Evolutionary conservation across 2,797 vertebrate species (phyloP), one percentile per base, ranked within the genome.

Genomic region (Danionella dracula): DNA sequence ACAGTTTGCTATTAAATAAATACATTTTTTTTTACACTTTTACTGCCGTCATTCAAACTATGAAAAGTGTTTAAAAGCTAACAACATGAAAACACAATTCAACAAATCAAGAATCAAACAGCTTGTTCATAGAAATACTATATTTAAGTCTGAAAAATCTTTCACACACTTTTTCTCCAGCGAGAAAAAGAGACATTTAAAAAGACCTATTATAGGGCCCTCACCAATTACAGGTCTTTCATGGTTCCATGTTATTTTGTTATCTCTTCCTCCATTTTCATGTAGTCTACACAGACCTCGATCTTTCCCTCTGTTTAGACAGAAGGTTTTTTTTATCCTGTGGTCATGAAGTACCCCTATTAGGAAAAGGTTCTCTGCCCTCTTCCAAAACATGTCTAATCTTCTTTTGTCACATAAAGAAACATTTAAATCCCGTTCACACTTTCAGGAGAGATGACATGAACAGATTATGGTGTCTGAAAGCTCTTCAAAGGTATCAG

Each of bases 91-190:
- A 20, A n/a, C n/a, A n/a, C 54, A 53, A 34, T 23, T 20, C 29
- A 66, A 8, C 32, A 34, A 59, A 35, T 11, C 29, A 16, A 46
- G 12, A 34, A 8, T 57, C 4, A 17, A 19, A 31, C 27, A n/a
- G 15, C 13, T 6, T 8, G 19, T 45, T 65, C 38, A 34, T 35
- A 48, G 51, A 56, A 60, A n/a, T n/a, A n/a, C n/a, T 48, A 42
- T 53, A 48, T 54, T 64, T 16, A 20, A 58, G 59, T 46, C 54
- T 20, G 45, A 15, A 75, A 74, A 75, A 75, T 79, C 71, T 75
- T 76, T 79, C 61, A 82, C 78, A 79, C 78, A 57, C 48, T 81
- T 79, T 73, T 77, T 66, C n/a, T n/a, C n/a, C n/a, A n/a, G n/a
- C n/a, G n/a, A n/a, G n/a, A n/a, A n/a, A n/a, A n/a, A n/a, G n/a